Percentiles rank a stretch among this genome's conserved stretches.
phyloP scores from a whole-genome alignment of 2,888 invertebrate genomes.

The Amiota minor region DNA sequence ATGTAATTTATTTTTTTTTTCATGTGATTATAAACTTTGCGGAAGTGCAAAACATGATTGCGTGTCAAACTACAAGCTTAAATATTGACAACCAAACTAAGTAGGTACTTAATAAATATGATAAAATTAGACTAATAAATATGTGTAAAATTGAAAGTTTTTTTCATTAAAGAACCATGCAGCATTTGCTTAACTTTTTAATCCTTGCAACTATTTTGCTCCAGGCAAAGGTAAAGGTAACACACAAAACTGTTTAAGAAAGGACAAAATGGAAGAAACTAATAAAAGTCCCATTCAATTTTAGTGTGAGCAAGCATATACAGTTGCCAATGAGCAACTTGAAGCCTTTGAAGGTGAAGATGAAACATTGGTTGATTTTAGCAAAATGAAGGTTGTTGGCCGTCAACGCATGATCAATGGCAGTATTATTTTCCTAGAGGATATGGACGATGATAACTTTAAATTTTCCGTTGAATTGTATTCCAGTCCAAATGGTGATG shows the following conservation, averaged over 20 bases:
- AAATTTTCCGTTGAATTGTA: conserved; percentile 59
- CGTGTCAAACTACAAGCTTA: not conserved
- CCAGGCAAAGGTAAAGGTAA: conserved; percentile 13
- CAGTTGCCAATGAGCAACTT: conserved; percentile 56
- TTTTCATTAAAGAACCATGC: not conserved
- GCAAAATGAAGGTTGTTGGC: conserved; percentile 50
- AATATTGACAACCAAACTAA: too few species aligned
- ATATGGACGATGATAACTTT: conserved; percentile 60
- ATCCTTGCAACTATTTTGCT: conserved; percentile 35
- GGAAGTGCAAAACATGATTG: not conserved
- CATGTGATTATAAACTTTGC: not conserved
- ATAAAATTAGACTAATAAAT: too few species aligned
- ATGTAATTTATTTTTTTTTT: not conserved
- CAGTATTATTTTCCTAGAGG: conserved; percentile 52
- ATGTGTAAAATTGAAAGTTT: too few species aligned
- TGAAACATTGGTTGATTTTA: conserved; percentile 54
- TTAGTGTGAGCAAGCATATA: conserved; percentile 57
- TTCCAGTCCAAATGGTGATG: conserved; percentile 60
- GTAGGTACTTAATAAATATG: too few species aligned
- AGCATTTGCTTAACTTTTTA: not conserved
- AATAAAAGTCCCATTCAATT: not conserved
- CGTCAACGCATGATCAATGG: conserved; percentile 62
- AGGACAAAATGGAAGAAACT: not conserved
- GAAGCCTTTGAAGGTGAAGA: conserved; percentile 56
- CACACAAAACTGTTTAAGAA: not conserved